These are phyloP conservation scores for Dipodomys stephensi DNA, from an alignment of 2,113 vertebrate species.

Conservation along the genomic window DNA sequence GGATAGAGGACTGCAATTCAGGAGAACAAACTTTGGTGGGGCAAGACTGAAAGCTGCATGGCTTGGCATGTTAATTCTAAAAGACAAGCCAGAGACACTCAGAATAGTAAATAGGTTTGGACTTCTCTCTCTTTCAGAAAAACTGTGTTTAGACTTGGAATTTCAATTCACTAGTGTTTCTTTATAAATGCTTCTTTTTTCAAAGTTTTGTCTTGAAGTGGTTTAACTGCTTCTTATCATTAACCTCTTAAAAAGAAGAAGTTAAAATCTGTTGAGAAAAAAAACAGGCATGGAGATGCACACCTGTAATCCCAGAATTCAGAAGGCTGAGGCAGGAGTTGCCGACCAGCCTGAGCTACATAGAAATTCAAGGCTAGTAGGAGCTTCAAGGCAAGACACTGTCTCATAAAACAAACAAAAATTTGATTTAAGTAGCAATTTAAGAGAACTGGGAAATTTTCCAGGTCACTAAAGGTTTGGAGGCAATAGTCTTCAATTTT, in stretches of 20 bases:
- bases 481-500: not conserved
- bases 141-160: not conserved
- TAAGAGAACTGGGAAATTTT: not conserved
- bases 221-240: constrained; percentile 10
- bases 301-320: too few species aligned
- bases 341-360: too few species aligned
- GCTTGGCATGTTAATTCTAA: not conserved
- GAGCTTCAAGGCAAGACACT: too few species aligned
- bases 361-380: too few species aligned
- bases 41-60: not conserved
- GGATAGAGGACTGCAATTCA: not conserved
- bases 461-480: constrained; percentile 13
- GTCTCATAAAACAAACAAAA: too few species aligned
- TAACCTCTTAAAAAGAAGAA: not conserved
- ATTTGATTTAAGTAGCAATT: not conserved
- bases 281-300: too few species aligned
- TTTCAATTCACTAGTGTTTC: constrained; percentile 2
- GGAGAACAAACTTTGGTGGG: not conserved
- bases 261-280: not conserved
- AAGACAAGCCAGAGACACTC: not conserved
- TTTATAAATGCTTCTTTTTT: not conserved
- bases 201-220: not conserved
- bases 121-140: constrained; percentile 18
- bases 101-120: not conserved
- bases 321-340: too few species aligned